Evolutionary conservation across 2,113 vertebrate species (phyloP), one percentile per base, ranked within the genome.

Genomic region (Zapus hudsonius): DNA sequence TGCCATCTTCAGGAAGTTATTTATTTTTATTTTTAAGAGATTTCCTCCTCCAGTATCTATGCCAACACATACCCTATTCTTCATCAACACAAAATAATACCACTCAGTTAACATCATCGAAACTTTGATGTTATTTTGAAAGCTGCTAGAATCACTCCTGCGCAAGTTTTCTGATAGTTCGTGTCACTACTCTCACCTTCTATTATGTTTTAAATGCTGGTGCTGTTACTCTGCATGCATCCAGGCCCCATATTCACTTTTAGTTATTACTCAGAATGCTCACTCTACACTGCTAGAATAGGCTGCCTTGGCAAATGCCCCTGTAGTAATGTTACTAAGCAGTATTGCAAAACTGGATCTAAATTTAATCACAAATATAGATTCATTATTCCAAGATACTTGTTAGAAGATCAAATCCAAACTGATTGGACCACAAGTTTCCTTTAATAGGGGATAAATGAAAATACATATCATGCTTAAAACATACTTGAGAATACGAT

Each of bases 81-180:
- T 69, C 63, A 67, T 59, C 63, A 69, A 82, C n/a, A 22, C 11
- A 61, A 80, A 87, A 33, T 47, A 79, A 44, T 88, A 16, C 1
- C 40, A 10, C 11, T 82, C 17, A 31, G 72, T 88, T 84, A 92
- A 66, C 72, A 83, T 69, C 29, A 80, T 59, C 59, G 33, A 57
- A 90, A 72, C 3, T 80, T 92, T 78, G 29, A 64, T 27, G 44
- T 94, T 82, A n/a, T 78, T 95, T 92, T 75, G 38, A 83, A 31
- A 83, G 40, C 55, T 88, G 25, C 66, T 38, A 59, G 61, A 82
- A 40, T 59, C 47, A 85, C 27, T 84, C 31, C 40, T 29, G n/a
- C 93, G 74, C 93, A 47, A 89, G 3, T 80, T 66, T 85, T 61
- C 38, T 40, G 59, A 0, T 61, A 55, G 2, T 11, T 66, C 1